Evolutionary conservation across 64 coral and sea anemone genomes (phyloP), one percentile per base, ranked within the genome.

Genomic region (Exaiptasia diaphana): DNA sequence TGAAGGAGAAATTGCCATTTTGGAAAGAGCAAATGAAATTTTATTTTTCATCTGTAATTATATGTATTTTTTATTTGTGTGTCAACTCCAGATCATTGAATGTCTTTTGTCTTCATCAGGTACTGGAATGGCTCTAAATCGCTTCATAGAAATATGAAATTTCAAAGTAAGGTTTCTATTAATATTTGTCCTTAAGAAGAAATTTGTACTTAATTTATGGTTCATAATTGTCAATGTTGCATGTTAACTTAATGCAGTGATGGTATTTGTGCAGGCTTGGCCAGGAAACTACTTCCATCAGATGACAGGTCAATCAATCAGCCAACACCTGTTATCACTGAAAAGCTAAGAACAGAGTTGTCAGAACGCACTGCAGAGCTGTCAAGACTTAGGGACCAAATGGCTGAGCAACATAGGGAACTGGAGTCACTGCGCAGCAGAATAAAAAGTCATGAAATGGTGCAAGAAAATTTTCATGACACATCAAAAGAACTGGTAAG

Each of bases 91-190:
- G n/a, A n/a, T n/a, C n/a, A n/a, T n/a, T n/a, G n/a, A n/a, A 26
- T 61, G 5, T 28, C 0, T 41, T 57, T 82, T 14, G 5, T 71
- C 1, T 57, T 79, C 7, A 64, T 27, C 33, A 94, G 91, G 36
- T 99, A 99, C 56, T 99, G 95, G 95, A 99, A 99, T 88, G 95
- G 95, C 54, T 99, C 95, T 42, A 99, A 92, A 70, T 99, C 95
- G 38, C 90, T 99, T 61, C 95, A 93, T 73, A 77, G 59, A 46
- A 75, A 99, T 36, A 57, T 74, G 18, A 99, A 93, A 42, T 99
- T 99, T 86, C 78, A 89, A 93, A 78, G 95, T 93, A 39, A 85
- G 92, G n/a, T n/a, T n/a, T n/a, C n/a, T n/a, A n/a, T n/a, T n/a
- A n/a, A n/a, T n/a, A n/a, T n/a, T n/a, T n/a, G n/a, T n/a, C n/a